phyloP scores from a whole-genome alignment of 2,797 vertebrate species.

The Rhabdophis nuchalis region DNA sequence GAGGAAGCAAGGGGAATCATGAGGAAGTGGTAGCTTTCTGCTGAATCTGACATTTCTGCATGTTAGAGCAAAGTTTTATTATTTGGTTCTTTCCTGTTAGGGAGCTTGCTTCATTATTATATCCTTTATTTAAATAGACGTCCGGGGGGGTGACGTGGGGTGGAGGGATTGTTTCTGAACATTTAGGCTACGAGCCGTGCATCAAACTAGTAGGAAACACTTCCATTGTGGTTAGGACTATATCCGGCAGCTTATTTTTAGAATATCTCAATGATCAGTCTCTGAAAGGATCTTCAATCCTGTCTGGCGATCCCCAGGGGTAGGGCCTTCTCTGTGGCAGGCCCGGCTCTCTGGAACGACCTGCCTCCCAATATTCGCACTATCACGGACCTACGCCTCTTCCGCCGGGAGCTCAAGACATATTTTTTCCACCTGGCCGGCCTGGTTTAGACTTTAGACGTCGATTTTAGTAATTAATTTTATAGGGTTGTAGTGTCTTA shows the following conservation, averaged over 20 bases:
- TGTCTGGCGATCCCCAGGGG: too few species aligned
- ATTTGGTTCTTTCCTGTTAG: not conserved
- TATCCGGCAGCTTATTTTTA: not conserved
- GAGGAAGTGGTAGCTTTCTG: not conserved
- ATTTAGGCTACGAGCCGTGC: not conserved
- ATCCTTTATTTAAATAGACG: not conserved
- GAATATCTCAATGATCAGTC: not conserved
- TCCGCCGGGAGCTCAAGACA: too few species aligned
- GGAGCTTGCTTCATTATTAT: not conserved
- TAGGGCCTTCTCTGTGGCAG: too few species aligned
- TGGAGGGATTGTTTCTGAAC: not conserved
- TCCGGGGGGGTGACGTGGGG: not conserved
- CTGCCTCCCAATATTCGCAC: too few species aligned
- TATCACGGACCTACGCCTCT: too few species aligned
- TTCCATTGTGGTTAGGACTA: not conserved
- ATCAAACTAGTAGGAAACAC: not conserved
- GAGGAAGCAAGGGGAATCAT: not conserved
- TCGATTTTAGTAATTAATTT: too few species aligned
- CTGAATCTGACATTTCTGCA: not conserved
- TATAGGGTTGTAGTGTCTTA: too few species aligned
- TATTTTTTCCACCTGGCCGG: too few species aligned
- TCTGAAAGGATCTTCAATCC: not conserved
- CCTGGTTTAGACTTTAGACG: too few species aligned
- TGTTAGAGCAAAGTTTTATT: not conserved
- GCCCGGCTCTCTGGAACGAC: too few species aligned